Evolutionary conservation across 2,797 vertebrate species (phyloP).

Genomic region (Sciaenops ocellatus): DNA sequence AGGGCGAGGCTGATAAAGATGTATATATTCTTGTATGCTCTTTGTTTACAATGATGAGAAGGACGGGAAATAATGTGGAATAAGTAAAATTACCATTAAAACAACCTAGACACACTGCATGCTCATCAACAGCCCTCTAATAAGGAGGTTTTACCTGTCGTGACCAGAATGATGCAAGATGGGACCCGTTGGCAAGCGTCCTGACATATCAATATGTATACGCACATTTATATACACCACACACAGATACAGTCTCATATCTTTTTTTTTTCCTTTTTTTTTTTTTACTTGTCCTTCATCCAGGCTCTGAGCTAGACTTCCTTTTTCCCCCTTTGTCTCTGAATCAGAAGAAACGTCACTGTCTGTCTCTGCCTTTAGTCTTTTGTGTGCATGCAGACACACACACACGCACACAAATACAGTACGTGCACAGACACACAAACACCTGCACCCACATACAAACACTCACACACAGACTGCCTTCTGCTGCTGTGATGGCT

Average conservation of each 20-base stretch:
- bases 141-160: conserved; percentile 34
- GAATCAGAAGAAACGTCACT: conserved; percentile 68
- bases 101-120: conserved; percentile 12
- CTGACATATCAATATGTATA: conserved; percentile 58
- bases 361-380: conserved; percentile 69
- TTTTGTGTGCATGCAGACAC: conserved; percentile 49
- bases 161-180: conserved; percentile 56
- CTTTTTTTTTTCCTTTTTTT: neutral
- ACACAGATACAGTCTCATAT: conserved; percentile 47
- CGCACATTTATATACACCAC: conserved; percentile 42
- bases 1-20: conserved; percentile 34
- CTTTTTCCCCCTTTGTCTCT: conserved; percentile 61
- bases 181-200: conserved; percentile 34
- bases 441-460: conserved; percentile 54
- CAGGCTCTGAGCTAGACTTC: conserved; percentile 50
- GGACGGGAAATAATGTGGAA: neutral
- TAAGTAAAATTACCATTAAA: conserved; percentile 17
- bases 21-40: neutral
- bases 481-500: conserved; percentile 83
- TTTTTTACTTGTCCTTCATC: conserved; percentile 51
- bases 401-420: conserved; percentile 53
- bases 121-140: conserved; percentile 50
- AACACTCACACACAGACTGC: conserved; percentile 55
- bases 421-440: conserved; percentile 57
- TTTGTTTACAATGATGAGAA: conserved; percentile 21